Evolutionary conservation across 2,888 invertebrate species (phyloP), one percentile per base, ranked within the genome.

Genomic region (Yponomeuta plumbellus): DNA sequence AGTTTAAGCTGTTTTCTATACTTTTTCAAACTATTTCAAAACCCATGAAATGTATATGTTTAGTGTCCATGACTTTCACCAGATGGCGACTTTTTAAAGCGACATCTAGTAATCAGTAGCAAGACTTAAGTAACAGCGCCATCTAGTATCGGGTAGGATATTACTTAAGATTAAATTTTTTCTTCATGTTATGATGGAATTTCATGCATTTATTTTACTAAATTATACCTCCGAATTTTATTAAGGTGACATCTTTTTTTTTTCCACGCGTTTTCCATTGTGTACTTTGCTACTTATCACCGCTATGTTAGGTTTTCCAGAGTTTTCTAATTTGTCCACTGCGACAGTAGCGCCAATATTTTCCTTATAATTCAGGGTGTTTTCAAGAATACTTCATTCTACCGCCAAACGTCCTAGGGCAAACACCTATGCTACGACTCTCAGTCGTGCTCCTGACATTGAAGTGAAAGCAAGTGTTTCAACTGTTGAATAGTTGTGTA

Each of bases 321-420:
- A 52, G 71, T 80, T 88, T 77, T 67, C 69, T 22, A 67, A 74
- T 71, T 69, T 70, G 68, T 69, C 82, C 89, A 80, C 72, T 10
- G 76, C 83, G 83, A 83, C 73, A 73, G 85, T 87, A 79, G 90
- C 89, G 90, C 89, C 88, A 80, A 74, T 88, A 79, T 90, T 90
- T 90, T 88, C 88, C 86, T 83, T 91, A 91, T 89, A 90, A 77
- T 88, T 84, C 82, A 85, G 83, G 86, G 84, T 88, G 85, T 90
- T 89, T 89, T 88, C 89, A 87, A 80, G 84, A 84, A 86, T 85
- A 82, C 90, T 79, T 90, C 90, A 91, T 88, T 91, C 89, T 79
- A 83, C 83, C 73, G 81, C 84, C 88, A 89, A 80, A 84, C 90
- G 88, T 88, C 85, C 79, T 84, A 86, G 85, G 82, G 90, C 86